A percentile compares a stretch with the other conserved stretches of the same genome.
These are phyloP conservation scores for Timema podura DNA, from an alignment of 2,888 invertebrate genomes.

Conservation along the genomic window DNA sequence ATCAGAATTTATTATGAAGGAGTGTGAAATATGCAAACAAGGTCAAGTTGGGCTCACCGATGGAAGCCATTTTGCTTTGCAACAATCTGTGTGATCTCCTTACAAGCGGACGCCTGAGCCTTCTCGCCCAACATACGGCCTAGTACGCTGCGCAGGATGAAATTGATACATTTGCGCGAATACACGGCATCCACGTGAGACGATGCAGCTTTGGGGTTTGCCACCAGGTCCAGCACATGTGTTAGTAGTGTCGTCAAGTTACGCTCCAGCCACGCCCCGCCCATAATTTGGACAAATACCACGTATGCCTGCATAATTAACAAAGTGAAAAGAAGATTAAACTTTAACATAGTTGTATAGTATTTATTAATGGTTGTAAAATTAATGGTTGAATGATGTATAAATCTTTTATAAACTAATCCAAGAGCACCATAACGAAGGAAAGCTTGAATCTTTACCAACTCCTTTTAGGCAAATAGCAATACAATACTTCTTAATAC, in stretches of 20 bases:
- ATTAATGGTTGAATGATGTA: no score
- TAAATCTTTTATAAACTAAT: no score
- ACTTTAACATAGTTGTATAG: not conserved
- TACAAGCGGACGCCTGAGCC: constrained; percentile 92
- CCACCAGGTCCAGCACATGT: constrained; percentile 89
- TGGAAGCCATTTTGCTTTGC: constrained; percentile 94
- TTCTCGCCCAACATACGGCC: constrained; percentile 96
- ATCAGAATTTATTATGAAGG: no score
- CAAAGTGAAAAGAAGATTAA: no score
- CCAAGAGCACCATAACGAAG: no score
- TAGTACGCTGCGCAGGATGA: constrained; percentile 84
- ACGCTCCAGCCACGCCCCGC: constrained; percentile 90
- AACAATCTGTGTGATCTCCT: constrained; percentile 87
- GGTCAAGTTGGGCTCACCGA: constrained; percentile 46
- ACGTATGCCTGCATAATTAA: constrained; percentile 76
- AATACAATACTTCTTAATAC: no score
- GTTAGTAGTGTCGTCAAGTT: constrained; percentile 81
- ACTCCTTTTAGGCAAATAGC: no score
- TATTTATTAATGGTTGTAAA: no score
- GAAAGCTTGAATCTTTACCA: no score
- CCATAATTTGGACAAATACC: constrained; percentile 89
- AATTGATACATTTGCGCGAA: constrained; percentile 92
- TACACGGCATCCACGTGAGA: constrained; percentile 98
- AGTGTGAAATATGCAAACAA: no score
- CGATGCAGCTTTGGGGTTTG: constrained; percentile 91